A percentile compares a stretch with the other conserved stretches of the same genome.
Evolutionary conservation across 2,113 vertebrate genomes (phyloP).

Genomic region (Malurus melanocephalus): DNA sequence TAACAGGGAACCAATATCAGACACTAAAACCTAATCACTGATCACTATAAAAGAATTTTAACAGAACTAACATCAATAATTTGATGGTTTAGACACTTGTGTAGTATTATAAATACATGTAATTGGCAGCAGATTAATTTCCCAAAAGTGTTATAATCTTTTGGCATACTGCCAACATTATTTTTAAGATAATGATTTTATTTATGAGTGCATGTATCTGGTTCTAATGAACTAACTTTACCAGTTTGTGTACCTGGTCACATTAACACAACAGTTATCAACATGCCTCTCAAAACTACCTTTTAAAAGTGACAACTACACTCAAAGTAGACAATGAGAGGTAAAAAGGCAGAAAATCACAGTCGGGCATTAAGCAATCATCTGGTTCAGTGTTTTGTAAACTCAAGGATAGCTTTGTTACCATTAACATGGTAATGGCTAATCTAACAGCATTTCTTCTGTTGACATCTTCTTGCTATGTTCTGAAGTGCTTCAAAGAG

Average conservation of each 20-base stretch:
- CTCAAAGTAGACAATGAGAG: not conserved
- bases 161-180: not conserved
- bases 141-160: not conserved
- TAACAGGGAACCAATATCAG: not conserved
- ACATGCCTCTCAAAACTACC: not conserved
- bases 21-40: not conserved
- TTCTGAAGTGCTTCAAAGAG: not conserved
- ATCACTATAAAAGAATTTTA: not conserved
- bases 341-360: slow-evolving; percentile 20
- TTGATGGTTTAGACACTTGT: not conserved
- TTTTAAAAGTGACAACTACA: slow-evolving; percentile 4
- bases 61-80: not conserved
- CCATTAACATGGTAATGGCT: not conserved
- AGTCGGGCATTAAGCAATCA: not conserved
- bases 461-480: not conserved
- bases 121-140: not conserved
- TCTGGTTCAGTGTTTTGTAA: not conserved
- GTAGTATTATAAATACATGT: not conserved
- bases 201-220: not conserved
- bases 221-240: slow-evolving; percentile 25
- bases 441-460: not conserved
- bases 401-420: not conserved
- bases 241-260: not conserved
- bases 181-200: not conserved
- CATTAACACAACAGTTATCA: slow-evolving; percentile 10